Evolutionary conservation across 2,113 vertebrate genomes (phyloP).

Genomic region (Archilochus colubris): DNA sequence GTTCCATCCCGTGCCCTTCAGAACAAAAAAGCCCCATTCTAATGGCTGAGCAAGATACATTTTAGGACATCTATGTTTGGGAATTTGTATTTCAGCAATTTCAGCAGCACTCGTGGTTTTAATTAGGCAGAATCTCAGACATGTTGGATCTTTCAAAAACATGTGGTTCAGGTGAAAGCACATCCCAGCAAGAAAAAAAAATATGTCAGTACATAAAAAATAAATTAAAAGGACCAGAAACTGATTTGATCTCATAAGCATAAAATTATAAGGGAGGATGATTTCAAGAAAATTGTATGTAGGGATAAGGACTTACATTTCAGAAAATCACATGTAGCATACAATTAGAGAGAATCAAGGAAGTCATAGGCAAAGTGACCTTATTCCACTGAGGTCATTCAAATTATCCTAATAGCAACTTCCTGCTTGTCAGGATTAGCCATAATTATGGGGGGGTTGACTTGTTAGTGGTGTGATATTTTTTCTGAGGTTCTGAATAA

Average conservation of each 20-base stretch:
- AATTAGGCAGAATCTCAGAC: background rate
- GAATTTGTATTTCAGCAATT: background rate
- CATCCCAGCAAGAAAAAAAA: background rate
- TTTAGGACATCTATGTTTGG: background rate
- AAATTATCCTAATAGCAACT: background rate
- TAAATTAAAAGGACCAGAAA: background rate
- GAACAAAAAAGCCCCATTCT: background rate
- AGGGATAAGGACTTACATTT: background rate
- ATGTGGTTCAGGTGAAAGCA: background rate
- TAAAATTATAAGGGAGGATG: background rate
- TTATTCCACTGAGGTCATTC: background rate
- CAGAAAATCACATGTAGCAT: background rate
- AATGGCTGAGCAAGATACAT: background rate
- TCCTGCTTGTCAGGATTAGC: background rate
- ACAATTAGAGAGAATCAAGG: background rate
- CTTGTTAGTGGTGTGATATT: background rate
- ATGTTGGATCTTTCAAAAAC: background rate
- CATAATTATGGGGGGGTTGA: background rate
- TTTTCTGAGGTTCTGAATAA: background rate
- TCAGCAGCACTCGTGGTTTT: background rate
- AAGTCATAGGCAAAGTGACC: background rate
- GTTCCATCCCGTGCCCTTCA: background rate
- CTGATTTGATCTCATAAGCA: background rate
- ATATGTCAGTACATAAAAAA: background rate
- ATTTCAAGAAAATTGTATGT: background rate